These are phyloP conservation scores for Erithacus rubecula DNA, from an alignment of 2,797 vertebrate species.

Conservation along the genomic window DNA sequence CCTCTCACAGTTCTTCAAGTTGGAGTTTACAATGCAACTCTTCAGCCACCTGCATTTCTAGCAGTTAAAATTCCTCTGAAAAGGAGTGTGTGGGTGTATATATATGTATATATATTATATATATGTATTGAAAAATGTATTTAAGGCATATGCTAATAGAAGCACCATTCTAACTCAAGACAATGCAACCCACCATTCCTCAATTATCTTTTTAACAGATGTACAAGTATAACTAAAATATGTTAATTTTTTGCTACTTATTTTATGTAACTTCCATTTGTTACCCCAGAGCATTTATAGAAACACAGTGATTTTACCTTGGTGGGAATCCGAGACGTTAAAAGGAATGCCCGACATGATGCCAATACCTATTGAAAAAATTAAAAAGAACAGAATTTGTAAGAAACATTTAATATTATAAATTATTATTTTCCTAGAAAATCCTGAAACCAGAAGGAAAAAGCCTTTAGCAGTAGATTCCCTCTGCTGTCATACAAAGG, in stretches of 20 bases:
- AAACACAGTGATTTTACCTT: conserved; percentile 81
- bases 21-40: neutral
- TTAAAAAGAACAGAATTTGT: neutral
- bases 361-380: conserved; percentile 83
- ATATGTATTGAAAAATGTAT: neutral
- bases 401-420: neutral
- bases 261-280: neutral
- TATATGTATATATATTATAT: neutral
- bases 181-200: neutral
- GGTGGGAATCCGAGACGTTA: conserved; percentile 88
- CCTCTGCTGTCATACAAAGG: neutral
- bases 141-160: neutral
- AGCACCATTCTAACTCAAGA: neutral
- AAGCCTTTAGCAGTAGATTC: neutral
- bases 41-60: neutral
- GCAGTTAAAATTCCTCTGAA: neutral
- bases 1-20: neutral
- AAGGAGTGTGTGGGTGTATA: neutral
- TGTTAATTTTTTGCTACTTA: neutral
- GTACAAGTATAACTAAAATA: neutral
- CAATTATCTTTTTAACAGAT: neutral
- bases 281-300: neutral
- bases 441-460: neutral
- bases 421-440: neutral
- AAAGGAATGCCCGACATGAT: conserved; percentile 87